Evolutionary conservation across 2,888 invertebrate genomes (phyloP), one percentile per base, ranked within the genome.

Genomic region (Spialia ferax): DNA sequence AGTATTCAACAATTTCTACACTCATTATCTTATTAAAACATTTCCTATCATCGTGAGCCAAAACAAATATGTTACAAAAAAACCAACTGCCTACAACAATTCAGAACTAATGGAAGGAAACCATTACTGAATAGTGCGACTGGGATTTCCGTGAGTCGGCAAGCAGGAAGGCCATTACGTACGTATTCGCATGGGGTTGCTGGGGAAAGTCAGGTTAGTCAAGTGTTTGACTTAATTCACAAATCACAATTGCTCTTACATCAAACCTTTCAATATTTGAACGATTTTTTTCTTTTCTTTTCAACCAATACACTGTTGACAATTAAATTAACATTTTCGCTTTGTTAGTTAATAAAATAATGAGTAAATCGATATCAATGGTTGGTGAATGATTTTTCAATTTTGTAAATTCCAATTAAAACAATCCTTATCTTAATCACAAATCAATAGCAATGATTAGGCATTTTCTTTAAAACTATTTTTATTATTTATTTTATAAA

Each of bases 61-160:
- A 52, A n/a, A 1, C n/a, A 22, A 11, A 38, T n/a, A 42, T 18
- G n/a, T n/a, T n/a, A n/a, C n/a, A 45, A 18, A 45, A 18, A n/a
- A 23, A n/a, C 20, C 13, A 29, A 56, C 20, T 56, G 20, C 15
- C 20, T 56, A 18, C 35, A 42, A 42, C 38, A 38, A 59, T 66
- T 54, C 4, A 54, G 38, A 6, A 22, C 11, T 66, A 60, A 60
- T 66, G 54, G 42, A 32, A n/a, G 66, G 60, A 66, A 65, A 60
- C 54, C 60, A 63, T 66, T 54, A 66, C 50, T 2, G 23, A 38
- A 66, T 60, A 66, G 38, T 42, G 22, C 23, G 52, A 54, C 60
- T 26, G 66, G 52, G 66, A 66, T 54, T 60, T 66, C 66, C 66
- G 60, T 15, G 20, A 35, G 48, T 38, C 38, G 38, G 52, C 10